Percentiles rank a stretch among this genome's conserved stretches.
phyloP scores from a whole-genome alignment of 2,797 vertebrate genomes.

The Phrynocephalus guinanensis region DNA sequence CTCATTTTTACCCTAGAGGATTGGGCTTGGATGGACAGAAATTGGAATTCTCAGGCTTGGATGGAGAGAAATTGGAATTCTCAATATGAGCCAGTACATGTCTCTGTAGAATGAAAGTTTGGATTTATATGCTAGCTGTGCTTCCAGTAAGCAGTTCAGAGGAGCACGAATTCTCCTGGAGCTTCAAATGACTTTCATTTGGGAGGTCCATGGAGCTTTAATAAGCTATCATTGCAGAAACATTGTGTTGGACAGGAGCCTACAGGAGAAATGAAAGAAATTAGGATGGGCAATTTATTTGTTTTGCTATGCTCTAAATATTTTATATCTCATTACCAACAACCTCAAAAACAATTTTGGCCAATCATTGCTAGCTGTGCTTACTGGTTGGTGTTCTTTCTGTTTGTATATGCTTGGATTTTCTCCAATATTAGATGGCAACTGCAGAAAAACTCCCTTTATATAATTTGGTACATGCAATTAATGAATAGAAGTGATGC shows the following conservation, averaged over 20 bases:
- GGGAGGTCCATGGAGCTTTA: slow-evolving; percentile 14
- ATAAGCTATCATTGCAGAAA: slow-evolving; percentile 18
- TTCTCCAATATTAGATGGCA: slow-evolving; percentile 75
- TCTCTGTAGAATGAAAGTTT: background rate
- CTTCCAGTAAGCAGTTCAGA: background rate
- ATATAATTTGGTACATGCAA: slow-evolving; percentile 68
- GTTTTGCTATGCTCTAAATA: slow-evolving; percentile 41
- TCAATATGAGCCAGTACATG: background rate
- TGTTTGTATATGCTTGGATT: slow-evolving; percentile 60
- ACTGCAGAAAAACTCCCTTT: slow-evolving; percentile 72
- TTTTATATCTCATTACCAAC: slow-evolving; percentile 42
- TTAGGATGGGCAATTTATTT: slow-evolving; percentile 32
- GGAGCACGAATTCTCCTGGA: background rate
- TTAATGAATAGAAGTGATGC: slow-evolving; percentile 71
- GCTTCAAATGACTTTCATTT: slow-evolving; percentile 3
- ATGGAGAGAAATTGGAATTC: background rate
- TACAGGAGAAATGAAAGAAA: slow-evolving; percentile 23
- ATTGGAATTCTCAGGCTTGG: background rate
- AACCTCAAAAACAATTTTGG: slow-evolving; percentile 61
- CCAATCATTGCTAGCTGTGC: slow-evolving; percentile 32
- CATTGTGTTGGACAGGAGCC: slow-evolving; percentile 11
- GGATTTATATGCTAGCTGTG: background rate
- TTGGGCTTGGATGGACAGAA: background rate
- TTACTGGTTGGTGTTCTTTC: slow-evolving; percentile 57
- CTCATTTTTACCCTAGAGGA: background rate